phyloP scores from a whole-genome alignment of 2,797 vertebrate species.

The Melanogrammus aeglefinus region DNA sequence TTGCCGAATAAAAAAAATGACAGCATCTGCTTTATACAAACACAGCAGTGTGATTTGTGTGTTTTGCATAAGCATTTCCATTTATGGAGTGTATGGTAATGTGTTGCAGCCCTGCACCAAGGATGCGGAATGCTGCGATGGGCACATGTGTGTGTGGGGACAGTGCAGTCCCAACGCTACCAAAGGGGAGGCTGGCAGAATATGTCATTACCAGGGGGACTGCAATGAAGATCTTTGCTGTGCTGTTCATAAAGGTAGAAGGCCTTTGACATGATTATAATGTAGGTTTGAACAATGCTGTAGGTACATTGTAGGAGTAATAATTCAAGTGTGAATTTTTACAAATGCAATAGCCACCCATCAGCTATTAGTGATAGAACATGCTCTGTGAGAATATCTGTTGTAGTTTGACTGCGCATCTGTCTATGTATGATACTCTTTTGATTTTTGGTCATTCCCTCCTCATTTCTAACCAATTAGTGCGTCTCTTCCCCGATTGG shows the following conservation, averaged over 20 bases:
- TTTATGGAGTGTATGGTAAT: neutral
- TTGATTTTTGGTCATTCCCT: neutral
- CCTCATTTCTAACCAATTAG: neutral
- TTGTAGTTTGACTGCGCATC: neutral
- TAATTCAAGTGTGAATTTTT: neutral
- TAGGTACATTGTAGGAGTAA: neutral
- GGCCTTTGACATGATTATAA: neutral
- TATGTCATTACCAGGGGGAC: conserved; percentile 85
- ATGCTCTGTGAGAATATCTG: neutral
- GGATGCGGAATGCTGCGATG: conserved; percentile 85
- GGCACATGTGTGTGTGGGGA: conserved; percentile 89
- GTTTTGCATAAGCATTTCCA: neutral
- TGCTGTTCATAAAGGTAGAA: conserved; percentile 84
- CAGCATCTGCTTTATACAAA: neutral
- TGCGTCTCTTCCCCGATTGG: neutral
- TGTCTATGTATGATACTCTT: neutral
- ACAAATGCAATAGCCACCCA: neutral
- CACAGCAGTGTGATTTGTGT: neutral
- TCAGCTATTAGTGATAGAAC: neutral
- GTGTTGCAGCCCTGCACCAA: conserved; percentile 77
- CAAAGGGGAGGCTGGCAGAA: conserved; percentile 84
- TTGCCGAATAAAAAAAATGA: neutral
- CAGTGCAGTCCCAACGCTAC: conserved; percentile 75
- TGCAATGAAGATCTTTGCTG: conserved; percentile 87
- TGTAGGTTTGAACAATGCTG: neutral